Evolutionary conservation across 1,140 invertebrate genomes (phyloP), one percentile per base, ranked within the genome.

Genomic region (Scaptomyza pallida): DNA sequence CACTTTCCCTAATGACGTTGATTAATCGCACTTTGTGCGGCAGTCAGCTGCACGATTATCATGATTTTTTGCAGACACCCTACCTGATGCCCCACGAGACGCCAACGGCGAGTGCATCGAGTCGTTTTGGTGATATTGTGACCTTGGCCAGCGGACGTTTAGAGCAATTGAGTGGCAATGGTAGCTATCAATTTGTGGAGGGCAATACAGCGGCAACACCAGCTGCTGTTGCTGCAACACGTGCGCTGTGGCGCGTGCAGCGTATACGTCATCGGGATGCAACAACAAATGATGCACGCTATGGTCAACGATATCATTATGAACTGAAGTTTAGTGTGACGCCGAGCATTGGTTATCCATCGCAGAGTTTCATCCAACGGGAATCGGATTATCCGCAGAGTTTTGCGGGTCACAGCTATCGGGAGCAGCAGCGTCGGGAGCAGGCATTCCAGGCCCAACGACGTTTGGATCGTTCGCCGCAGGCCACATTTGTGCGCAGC

Each of bases 251-350:
- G 94, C 93, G 93, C 2, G 93, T 95, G 0, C 94, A 94, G 81
- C 92, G 93, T 26, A 93, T 94, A 33, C 83, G 94, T 40, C 94
- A 94, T 89, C 92, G 93, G 57, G 93, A 94, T 64, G 74, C 62
- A 9, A 51, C 62, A 9, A 51, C 35, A 30, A 0, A 9, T 19
- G 21, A 26, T 6, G 30, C 75, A 83, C n/a, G 26, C 0, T 13
- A 10, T 1, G 13, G 92, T 54, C 82, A 82, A 9, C 91, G 92
- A 69, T 93, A 93, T 77, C 92, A 93, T 67, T 94, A 94, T 75
- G 94, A 95, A 79, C 90, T 94, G 63, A 94, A 94, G 72, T 94
- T 94, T 78, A 94, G 93, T 12, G 93, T 95, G 10, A 92, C 93
- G 10, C 93, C 94, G 0, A 56, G 19, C 47, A 30, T 47, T 23